phyloP scores from a whole-genome alignment of 2,888 invertebrate species.

The Platynereis dumerilii region DNA sequence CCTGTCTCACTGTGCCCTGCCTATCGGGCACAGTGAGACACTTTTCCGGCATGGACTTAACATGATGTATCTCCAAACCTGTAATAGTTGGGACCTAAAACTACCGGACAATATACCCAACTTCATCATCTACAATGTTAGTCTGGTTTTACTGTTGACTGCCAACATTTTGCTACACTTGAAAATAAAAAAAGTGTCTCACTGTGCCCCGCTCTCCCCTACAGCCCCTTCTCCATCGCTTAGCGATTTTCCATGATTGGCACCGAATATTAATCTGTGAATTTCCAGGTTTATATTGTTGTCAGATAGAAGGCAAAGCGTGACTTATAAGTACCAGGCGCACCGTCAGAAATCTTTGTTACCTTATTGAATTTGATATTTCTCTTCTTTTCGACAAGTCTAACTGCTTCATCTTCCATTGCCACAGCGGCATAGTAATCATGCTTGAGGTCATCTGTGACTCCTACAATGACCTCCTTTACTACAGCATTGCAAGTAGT shows the following conservation, averaged over 20 bases:
- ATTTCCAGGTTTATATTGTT: not conserved
- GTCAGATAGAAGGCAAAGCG: not conserved
- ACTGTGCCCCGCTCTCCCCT: no score
- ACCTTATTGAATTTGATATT: not conserved
- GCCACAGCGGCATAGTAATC: not conserved
- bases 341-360: not conserved
- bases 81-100: no score
- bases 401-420: not conserved
- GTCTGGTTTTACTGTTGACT: no score
- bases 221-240: constrained; percentile 2
- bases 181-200: no score
- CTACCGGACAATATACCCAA: no score
- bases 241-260: constrained; percentile 3
- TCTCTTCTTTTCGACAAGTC: not conserved
- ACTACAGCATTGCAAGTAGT: not conserved
- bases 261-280: not conserved
- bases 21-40: no score
- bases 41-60: no score
- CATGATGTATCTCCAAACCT: no score
- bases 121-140: not conserved
- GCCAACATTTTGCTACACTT: no score
- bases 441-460: constrained; percentile 5
- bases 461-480: not conserved
- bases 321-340: not conserved
- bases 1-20: no score